A percentile compares a stretch with the other conserved stretches of the same genome.
Evolutionary conservation across 2,797 vertebrate genomes (phyloP).

Genomic region (Caiman crocodilus): DNA sequence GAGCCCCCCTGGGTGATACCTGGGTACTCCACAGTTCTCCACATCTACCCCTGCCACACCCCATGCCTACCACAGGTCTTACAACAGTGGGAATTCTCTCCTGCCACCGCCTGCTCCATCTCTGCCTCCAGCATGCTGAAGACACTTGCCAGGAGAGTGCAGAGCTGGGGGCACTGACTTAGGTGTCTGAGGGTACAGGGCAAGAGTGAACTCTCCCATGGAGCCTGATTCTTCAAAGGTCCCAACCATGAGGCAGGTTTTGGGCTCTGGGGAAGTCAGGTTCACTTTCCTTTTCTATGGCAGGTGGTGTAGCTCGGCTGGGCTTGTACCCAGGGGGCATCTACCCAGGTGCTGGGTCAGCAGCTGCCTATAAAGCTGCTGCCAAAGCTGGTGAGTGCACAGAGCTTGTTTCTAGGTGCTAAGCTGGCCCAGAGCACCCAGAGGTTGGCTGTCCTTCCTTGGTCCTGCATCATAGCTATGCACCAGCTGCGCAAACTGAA

Average conservation of each 20-base stretch:
- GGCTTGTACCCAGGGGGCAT: background rate
- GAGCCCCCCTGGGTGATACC: too few species aligned
- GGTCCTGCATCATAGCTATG: background rate
- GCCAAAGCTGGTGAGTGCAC: slow-evolving; percentile 81
- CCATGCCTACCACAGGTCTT: fast-evolving
- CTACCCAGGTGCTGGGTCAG: slow-evolving; percentile 67
- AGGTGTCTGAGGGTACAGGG: background rate
- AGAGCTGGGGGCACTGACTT: background rate
- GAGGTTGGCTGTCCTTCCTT: background rate
- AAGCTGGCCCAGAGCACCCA: background rate
- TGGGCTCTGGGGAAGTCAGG: background rate
- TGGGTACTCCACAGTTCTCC: too few species aligned
- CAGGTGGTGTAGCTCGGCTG: slow-evolving; percentile 64
- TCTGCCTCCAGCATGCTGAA: background rate
- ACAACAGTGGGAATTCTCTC: background rate
- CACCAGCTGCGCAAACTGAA: background rate
- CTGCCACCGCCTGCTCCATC: fast-evolving
- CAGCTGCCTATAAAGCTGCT: slow-evolving; percentile 79
- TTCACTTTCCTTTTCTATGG: background rate
- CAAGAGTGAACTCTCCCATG: background rate
- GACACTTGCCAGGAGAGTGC: too few species aligned
- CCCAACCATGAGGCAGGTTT: background rate
- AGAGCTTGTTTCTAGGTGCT: fast-evolving
- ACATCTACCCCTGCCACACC: background rate
- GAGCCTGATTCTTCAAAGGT: background rate